Evolutionary conservation across 1,140 invertebrate species (phyloP).

Genomic region (Cydia strobilella): DNA sequence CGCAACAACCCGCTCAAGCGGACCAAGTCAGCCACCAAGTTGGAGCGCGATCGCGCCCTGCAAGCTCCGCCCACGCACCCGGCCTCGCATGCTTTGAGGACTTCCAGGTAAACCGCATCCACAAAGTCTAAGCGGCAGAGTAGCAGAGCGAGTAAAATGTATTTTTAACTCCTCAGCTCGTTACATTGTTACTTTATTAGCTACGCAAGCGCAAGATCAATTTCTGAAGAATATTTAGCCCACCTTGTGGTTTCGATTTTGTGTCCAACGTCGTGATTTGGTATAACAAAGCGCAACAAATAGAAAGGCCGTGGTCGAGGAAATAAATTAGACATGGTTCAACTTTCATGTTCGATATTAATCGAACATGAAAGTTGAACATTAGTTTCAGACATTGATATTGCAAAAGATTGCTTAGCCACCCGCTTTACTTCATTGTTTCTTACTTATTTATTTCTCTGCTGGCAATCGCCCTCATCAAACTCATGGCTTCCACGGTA

Average conservation of each 20-base stretch:
- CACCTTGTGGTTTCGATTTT: background rate
- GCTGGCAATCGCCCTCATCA: background rate
- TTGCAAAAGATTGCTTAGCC: background rate
- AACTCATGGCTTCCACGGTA: background rate
- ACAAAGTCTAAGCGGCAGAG: constrained; percentile 2
- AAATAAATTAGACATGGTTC: background rate
- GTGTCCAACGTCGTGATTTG: background rate
- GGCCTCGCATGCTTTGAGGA: constrained; percentile 82
- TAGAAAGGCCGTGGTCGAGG: background rate
- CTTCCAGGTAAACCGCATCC: constrained; percentile 80
- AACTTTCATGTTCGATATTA: background rate
- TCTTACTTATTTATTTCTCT: background rate
- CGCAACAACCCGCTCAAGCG: constrained; percentile 93
- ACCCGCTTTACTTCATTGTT: background rate
- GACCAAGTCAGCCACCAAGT: constrained; percentile 94
- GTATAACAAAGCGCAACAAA: background rate
- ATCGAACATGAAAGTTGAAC: too few relatives aligned
- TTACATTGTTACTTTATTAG: too few relatives aligned
- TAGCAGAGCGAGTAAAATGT: background rate
- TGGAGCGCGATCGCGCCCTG: constrained; percentile 84
- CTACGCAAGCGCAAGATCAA: background rate
- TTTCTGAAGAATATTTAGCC: background rate
- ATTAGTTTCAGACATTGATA: background rate
- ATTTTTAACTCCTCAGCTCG: too few relatives aligned
- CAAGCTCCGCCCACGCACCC: constrained; percentile 73